Conservation (phyloP, 1,140 invertebrate genomes). For the Dendroctonus valens region DNA sequence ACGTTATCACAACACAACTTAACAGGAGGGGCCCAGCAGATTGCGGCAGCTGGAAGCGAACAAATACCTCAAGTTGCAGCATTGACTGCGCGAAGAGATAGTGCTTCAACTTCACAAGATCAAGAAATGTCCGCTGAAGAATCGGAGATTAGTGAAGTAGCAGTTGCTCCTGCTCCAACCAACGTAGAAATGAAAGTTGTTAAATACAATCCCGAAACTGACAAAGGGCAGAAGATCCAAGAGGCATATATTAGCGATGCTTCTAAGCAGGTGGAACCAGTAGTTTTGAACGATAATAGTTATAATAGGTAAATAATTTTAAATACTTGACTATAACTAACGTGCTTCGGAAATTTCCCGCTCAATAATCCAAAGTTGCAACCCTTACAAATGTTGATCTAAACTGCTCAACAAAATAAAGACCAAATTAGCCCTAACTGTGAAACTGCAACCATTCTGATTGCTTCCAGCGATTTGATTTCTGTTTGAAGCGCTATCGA, state of each 20-base stretch:
- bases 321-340: not conserved
- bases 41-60: constrained; percentile 63
- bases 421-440: too few species aligned
- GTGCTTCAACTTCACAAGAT: constrained; percentile 25
- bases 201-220: constrained; percentile 71
- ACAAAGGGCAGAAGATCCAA: constrained; percentile 68
- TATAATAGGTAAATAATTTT: constrained; percentile 59
- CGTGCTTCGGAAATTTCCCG: too few species aligned
- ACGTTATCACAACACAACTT: not conserved
- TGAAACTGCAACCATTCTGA: too few species aligned
- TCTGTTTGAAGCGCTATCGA: too few species aligned
- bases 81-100: constrained; percentile 12
- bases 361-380: too few species aligned
- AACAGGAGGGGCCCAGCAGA: constrained; percentile 64
- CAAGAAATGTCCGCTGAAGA: constrained; percentile 51
- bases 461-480: too few species aligned
- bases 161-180: constrained; percentile 51
- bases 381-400: too few species aligned
- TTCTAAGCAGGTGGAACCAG: constrained; percentile 70
- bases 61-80: constrained; percentile 51
- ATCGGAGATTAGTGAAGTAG: constrained; percentile 55
- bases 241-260: constrained; percentile 70
- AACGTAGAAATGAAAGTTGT: constrained; percentile 83
- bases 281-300: constrained; percentile 67
- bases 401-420: too few species aligned